Evolutionary conservation across 2,797 vertebrate genomes (phyloP), one percentile per base, ranked within the genome.

Genomic region (Muscicapa comitata): DNA sequence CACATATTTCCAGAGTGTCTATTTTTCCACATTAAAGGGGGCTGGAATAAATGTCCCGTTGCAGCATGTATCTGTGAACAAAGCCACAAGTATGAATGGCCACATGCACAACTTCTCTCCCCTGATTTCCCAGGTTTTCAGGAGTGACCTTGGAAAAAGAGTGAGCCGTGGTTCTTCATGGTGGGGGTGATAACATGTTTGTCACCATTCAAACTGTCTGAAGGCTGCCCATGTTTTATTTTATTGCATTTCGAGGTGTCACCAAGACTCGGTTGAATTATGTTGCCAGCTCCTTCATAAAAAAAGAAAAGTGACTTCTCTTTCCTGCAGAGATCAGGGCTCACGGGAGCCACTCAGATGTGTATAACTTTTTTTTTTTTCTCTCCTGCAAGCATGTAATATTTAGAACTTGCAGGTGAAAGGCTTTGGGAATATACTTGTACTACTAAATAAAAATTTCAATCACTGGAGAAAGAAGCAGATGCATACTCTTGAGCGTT

Each of bases 401-500:
- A 63, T 25, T 50, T 25, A 43, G 59, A 80, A 70, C 24, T 42
- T 18, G 14, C 10, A 3, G 18, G 17, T 15, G 68, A 45, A 55
- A 79, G 35, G 13, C n/a, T 59, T 38, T 8, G 58, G 21, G 42
- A 66, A 21, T 37, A 33, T 38, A 10, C 40, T n/a, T 47, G 7
- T 17, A 0, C 31, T 17, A 11, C 29, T 15, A 33, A 70, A 50
- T 38, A 31, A 37, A 75, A 50, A 14, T 2, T 58, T 45, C n/a
- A 7, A 43, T 10, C n/a, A 1, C 3, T 0, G 1, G 5, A 3
- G n/a, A 25, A 33, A 42, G 13, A 51, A 9, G 47, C 15, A 17
- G 18, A 7, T 1, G 38, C 4, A 1, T 28, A 8, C 31, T 11
- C 13, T 0, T 0, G 1, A 1, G 7, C 5, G 19, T 7, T 5